Percentiles rank a stretch among this genome's conserved stretches.
Conservation (phyloP, 2,113 vertebrate genomes). For the Peromyscus leucopus region DNA sequence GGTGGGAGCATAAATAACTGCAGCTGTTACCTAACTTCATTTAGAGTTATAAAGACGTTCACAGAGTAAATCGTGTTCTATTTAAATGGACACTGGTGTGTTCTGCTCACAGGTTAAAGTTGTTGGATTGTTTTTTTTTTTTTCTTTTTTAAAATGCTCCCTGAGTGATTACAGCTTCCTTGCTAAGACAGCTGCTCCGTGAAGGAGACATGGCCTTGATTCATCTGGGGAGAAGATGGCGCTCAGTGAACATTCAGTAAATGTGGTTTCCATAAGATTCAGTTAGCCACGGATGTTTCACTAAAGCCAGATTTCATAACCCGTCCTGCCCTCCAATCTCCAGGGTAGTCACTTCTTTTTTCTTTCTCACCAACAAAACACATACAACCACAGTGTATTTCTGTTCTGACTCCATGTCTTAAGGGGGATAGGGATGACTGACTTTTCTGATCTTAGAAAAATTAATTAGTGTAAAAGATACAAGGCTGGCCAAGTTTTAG, state of each 20-base stretch:
- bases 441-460: slow-evolving; percentile 68
- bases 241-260: slow-evolving; percentile 48
- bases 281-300: background rate
- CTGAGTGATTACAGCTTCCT: background rate
- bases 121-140: background rate
- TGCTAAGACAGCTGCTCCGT: background rate
- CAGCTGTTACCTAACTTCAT: slow-evolving; percentile 31
- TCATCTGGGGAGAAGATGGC: slow-evolving; percentile 9
- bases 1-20: background rate
- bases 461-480: slow-evolving; percentile 66
- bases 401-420: slow-evolving; percentile 62
- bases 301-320: slow-evolving; percentile 17
- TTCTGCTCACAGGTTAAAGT: slow-evolving; percentile 8
- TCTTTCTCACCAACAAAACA: background rate
- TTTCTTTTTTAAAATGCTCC: slow-evolving; percentile 7
- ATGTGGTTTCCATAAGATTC: slow-evolving; percentile 55
- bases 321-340: background rate
- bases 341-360: background rate
- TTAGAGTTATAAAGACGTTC: slow-evolving; percentile 2
- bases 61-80: slow-evolving; percentile 15
- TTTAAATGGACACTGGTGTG: slow-evolving; percentile 19
- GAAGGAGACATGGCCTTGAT: background rate
- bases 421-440: background rate
- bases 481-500: slow-evolving; percentile 46
- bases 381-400: background rate